Evolutionary conservation across 1,140 invertebrate species (phyloP).

Genomic region (Ganaspis sp.): DNA sequence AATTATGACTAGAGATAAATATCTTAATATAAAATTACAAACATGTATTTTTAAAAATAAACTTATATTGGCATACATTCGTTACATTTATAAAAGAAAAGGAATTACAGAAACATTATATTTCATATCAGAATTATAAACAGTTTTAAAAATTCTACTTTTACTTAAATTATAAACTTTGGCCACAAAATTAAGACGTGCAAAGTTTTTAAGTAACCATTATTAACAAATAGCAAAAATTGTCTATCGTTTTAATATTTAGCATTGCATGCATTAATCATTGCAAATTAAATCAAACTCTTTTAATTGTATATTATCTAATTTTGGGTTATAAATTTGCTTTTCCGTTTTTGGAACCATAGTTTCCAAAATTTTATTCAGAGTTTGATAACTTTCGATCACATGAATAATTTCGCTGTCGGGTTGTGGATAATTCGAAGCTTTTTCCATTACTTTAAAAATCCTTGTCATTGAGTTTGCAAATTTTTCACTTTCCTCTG

Average conservation of each 20-base stretch:
- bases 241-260: not conserved
- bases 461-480: conserved; percentile 43
- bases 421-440: conserved; percentile 33
- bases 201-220: too few relatives aligned
- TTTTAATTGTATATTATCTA: conserved; percentile 41
- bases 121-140: too few relatives aligned
- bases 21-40: too few relatives aligned
- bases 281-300: not conserved
- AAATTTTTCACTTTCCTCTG: conserved; percentile 50
- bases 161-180: too few relatives aligned
- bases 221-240: too few relatives aligned
- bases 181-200: too few relatives aligned
- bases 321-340: conserved; percentile 49
- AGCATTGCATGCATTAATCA: not conserved
- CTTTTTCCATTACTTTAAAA: conserved; percentile 51
- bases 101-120: too few relatives aligned
- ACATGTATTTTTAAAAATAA: too few relatives aligned
- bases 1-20: too few relatives aligned
- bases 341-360: conserved; percentile 34
- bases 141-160: too few relatives aligned
- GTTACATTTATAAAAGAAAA: too few relatives aligned
- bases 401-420: conserved; percentile 35
- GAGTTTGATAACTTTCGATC: conserved; percentile 46
- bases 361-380: conserved; percentile 38
- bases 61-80: too few relatives aligned